phyloP scores from a whole-genome alignment of 1,140 invertebrate genomes.

The Drosophila melanica region DNA sequence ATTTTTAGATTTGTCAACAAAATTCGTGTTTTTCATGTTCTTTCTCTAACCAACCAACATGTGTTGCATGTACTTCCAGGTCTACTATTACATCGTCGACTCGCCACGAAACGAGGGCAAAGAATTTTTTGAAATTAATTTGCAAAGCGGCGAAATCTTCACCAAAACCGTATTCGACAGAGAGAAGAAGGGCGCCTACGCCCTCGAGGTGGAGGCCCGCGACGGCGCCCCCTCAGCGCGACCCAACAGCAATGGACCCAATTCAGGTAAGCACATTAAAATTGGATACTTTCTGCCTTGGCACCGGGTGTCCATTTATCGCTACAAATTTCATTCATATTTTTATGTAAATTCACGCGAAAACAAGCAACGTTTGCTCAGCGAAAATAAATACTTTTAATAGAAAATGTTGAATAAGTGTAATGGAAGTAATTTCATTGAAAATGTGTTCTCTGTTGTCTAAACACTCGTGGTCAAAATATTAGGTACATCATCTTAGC shows the following conservation, averaged over 20 bases:
- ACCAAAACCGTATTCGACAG: conserved; percentile 97
- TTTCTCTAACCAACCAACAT: conserved; percentile 19
- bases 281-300: not conserved
- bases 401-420: no score
- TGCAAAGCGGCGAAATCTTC: conserved; percentile 96
- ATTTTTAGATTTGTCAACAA: conserved; percentile 19
- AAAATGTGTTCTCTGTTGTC: no score
- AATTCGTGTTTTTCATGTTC: no score
- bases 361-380: not conserved
- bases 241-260: conserved; percentile 95
- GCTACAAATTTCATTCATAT: not conserved
- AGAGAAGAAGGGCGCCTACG: conserved; percentile 97
- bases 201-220: conserved; percentile 95
- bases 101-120: conserved; percentile 95
- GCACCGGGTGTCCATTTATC: not conserved
- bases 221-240: conserved; percentile 96
- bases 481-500: no score
- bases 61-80: conserved; percentile 85
- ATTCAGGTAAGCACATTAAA: conserved; percentile 90
- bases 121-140: conserved; percentile 97
- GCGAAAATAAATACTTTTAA: not conserved
- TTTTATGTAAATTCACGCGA: not conserved
- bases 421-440: no score
- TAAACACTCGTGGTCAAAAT: no score
- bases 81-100: conserved; percentile 95